Evolutionary conservation across 2,888 invertebrate genomes (phyloP).

Genomic region (Cheilosia vernalis): DNA sequence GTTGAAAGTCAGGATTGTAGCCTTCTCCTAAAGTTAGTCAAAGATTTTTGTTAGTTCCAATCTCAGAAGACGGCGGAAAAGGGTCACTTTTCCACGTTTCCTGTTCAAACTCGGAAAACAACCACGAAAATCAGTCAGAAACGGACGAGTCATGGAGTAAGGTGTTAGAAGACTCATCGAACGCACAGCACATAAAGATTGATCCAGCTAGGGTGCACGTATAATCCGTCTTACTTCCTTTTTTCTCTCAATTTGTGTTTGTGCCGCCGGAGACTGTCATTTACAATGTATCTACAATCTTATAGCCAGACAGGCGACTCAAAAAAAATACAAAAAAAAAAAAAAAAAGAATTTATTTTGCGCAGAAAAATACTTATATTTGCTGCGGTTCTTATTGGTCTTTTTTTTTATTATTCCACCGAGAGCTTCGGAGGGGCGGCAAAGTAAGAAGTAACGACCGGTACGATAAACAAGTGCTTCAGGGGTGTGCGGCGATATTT

Average conservation of each 20-base stretch:
- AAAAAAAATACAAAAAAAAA: too few species aligned
- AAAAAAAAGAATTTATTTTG: constrained; percentile 28
- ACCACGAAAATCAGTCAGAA: too few species aligned
- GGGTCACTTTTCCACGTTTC: too few species aligned
- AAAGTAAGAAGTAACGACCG: constrained; percentile 16
- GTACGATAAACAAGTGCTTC: constrained; percentile 45
- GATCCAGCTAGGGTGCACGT: constrained; percentile 8
- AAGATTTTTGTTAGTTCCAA: too few species aligned
- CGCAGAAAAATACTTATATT: constrained; percentile 30
- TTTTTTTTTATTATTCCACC: background rate
- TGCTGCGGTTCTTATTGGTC: constrained; percentile 10
- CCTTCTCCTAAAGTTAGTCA: too few species aligned
- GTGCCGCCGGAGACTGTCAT: constrained; percentile 21
- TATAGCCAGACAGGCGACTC: constrained; percentile 25
- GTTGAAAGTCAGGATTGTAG: too few species aligned
- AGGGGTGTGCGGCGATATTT: constrained; percentile 44
- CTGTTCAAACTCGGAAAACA: too few species aligned
- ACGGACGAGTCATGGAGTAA: too few species aligned
- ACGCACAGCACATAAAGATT: background rate
- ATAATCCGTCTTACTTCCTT: constrained; percentile 27
- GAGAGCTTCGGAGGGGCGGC: constrained; percentile 3
- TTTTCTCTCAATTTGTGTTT: constrained; percentile 1
- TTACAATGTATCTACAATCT: constrained; percentile 30
- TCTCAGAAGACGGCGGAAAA: too few species aligned
- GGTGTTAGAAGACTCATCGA: background rate